These are phyloP conservation scores for Drosophila cracens DNA, from an alignment of 2,888 invertebrate species.

Conservation along the genomic window DNA sequence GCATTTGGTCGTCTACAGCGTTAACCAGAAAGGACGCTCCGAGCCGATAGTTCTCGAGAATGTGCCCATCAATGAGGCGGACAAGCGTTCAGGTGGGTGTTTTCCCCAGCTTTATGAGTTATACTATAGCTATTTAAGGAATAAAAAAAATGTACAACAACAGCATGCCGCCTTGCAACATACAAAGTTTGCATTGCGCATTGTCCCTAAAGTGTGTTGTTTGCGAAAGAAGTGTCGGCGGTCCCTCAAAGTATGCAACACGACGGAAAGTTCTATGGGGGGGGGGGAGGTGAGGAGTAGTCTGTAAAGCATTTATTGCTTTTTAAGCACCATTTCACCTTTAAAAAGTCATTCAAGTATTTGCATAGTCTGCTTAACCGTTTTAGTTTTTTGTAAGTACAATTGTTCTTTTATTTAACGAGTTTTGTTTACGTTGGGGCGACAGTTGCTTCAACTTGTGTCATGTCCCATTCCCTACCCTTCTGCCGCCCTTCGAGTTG, in stretches of 20 bases:
- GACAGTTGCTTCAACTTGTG: conserved; percentile 56
- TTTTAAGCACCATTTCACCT: conserved; percentile 83
- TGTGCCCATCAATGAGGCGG: conserved; percentile 94
- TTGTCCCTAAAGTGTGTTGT: conserved; percentile 56
- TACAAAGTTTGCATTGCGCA: conserved; percentile 60
- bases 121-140: conserved; percentile 11
- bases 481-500: background rate
- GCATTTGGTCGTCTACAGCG: conserved; percentile 92
- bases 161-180: conserved; percentile 32
- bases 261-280: conserved; percentile 40
- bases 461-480: background rate
- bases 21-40: conserved; percentile 93
- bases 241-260: conserved; percentile 55
- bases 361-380: conserved; percentile 82
- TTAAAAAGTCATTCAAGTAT: conserved; percentile 83
- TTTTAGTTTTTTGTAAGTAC: conserved; percentile 77
- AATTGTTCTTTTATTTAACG: conserved; percentile 81
- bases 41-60: conserved; percentile 93
- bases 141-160: conserved; percentile 5
- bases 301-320: conserved; percentile 70
- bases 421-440: conserved; percentile 75
- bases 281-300: background rate
- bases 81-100: conserved; percentile 91
- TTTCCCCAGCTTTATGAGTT: conserved; percentile 34
- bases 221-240: conserved; percentile 35